A percentile compares a stretch with the other conserved stretches of the same genome.
phyloP scores from a whole-genome alignment of 1,140 invertebrate genomes.

The Habropoda laboriosa region DNA sequence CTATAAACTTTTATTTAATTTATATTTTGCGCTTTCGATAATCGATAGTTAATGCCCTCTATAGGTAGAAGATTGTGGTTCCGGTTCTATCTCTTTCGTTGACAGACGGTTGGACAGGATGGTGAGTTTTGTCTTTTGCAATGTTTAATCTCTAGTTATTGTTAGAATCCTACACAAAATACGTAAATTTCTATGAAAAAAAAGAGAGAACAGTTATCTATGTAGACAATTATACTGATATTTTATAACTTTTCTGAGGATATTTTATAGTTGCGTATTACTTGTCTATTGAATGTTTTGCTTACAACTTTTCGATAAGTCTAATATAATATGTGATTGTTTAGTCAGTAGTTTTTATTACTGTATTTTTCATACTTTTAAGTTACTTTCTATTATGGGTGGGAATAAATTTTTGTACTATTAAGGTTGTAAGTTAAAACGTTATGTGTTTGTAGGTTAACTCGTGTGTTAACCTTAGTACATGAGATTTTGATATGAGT shows the following conservation, averaged over 20 bases:
- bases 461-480: not conserved
- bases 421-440: not conserved
- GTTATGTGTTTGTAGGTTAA: not conserved
- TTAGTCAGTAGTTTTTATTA: not conserved
- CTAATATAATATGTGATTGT: not conserved
- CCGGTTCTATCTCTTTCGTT: slow-evolving; percentile 34
- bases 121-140: slow-evolving; percentile 37
- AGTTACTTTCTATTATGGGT: not conserved
- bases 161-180: slow-evolving; percentile 10
- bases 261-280: not conserved
- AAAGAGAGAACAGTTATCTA: not conserved
- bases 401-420: not conserved
- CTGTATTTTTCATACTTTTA: not conserved
- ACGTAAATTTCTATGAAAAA: not conserved
- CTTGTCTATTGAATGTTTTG: not conserved
- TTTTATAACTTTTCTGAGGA: slow-evolving; percentile 3
- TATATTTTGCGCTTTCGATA: not conserved
- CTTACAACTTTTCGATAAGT: not conserved
- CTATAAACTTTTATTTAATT: not conserved
- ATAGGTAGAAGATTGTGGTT: not conserved
- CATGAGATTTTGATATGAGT: not conserved
- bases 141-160: slow-evolving; percentile 45
- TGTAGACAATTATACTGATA: slow-evolving; percentile 7
- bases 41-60: not conserved
- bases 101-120: slow-evolving; percentile 25